Base-by-base conservation (phyloP, 2,797 vertebrate species). In the Mus minutoides region DNA sequence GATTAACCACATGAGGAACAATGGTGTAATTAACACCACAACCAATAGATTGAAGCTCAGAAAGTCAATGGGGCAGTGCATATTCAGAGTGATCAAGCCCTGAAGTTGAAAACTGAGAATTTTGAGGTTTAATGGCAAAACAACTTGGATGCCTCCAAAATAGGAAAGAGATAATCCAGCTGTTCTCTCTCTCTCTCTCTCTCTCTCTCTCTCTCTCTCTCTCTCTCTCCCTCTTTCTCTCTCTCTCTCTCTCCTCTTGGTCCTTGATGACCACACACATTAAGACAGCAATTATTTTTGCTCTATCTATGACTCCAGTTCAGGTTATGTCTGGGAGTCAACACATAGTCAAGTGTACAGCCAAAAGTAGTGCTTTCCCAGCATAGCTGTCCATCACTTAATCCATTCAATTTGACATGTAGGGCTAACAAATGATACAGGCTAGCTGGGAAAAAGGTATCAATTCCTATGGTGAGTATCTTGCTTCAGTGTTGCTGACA, bases 1-100 rank as follows among this genome's bases (percentile, higher is more conserved):
- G 1, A 10, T 34, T 2, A 84, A 52, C 43, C 22, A n/a, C 26
- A 9, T 2, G 34, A 71, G 52, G 13, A 6, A 0, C 0, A 0
- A n/a, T 0, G 7, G 17, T 19, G 3, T 43, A 16, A 11, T 40
- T 60, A 6, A 2, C 2, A 6, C 24, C 12, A 31, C 0, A 9
- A 12, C 29, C 17, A 22, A 9, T 52, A 14, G 17, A 22, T 22
- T 24, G 37, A 6, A 19, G 62, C 19, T 43, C 6, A 26, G 26
- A 21, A 17, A 26, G 9, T 2, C n/a, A n/a, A 16, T 64, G n/a
- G 46, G 16, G 19, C 26, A n/a, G 7, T 26, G 64, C 31, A 10
- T 4, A 7, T 6, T 49, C 46, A 26, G 24, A 80, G 10, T 31
- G 12, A 73, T 9, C 40, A 9, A 62, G 22, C 0, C 7, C 8